A percentile compares a stretch with the other conserved stretches of the same genome.
phyloP scores from a whole-genome alignment of 2,888 invertebrate species.

The Drosophila diplacantha region DNA sequence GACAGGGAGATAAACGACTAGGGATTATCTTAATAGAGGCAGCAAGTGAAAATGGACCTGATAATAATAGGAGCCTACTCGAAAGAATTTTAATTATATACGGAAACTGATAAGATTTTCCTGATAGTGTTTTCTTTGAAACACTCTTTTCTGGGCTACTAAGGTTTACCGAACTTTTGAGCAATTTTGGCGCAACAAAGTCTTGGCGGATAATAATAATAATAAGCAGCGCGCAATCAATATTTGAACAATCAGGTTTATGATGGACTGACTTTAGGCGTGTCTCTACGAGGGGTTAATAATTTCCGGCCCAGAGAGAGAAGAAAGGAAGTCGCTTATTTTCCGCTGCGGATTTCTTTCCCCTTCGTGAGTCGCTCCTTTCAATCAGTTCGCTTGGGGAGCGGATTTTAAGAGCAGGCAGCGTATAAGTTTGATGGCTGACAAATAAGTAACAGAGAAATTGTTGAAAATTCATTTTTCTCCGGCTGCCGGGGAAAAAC shows the following conservation, averaged over 20 bases:
- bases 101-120: neutral
- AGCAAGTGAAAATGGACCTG: neutral
- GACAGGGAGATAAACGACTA: neutral
- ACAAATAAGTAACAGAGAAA: constrained; percentile 52
- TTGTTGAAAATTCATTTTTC: constrained; percentile 27
- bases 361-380: no score
- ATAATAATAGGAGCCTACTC: neutral
- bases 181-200: constrained; percentile 3
- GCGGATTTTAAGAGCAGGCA: constrained; percentile 36
- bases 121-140: neutral
- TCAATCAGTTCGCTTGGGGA: neutral
- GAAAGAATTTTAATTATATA: constrained; percentile 5
- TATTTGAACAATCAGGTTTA: constrained; percentile 25
- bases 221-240: constrained; percentile 22
- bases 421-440: constrained; percentile 49
- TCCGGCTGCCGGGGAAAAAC: constrained; percentile 31
- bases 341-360: constrained; percentile 25
- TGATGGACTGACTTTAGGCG: constrained; percentile 16
- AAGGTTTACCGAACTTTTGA: neutral
- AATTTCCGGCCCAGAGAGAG: constrained; percentile 32
- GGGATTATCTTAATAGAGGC: constrained; percentile 21
- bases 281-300: constrained; percentile 18
- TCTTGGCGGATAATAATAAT: constrained; percentile 1
- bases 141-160: neutral
- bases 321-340: constrained; percentile 54